Evolutionary conservation across 2,797 vertebrate genomes (phyloP).

Genomic region (Erithacus rubecula): DNA sequence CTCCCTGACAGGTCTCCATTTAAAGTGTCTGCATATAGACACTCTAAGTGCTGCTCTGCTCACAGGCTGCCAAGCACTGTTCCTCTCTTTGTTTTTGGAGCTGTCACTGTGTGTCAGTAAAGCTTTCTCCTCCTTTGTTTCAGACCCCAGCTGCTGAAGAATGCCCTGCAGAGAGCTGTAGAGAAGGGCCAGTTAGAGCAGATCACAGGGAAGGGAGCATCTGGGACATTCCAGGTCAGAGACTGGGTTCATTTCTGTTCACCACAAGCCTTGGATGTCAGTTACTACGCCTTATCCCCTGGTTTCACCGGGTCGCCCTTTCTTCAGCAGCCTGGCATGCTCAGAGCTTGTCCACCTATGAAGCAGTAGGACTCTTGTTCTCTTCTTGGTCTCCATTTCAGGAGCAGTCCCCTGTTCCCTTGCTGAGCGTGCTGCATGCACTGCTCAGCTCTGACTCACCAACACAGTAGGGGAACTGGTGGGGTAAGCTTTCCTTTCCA

Average conservation of each 20-base stretch:
- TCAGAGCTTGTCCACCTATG: background rate
- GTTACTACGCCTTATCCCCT: background rate
- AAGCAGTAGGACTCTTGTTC: background rate
- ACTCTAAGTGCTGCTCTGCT: background rate
- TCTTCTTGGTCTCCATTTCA: background rate
- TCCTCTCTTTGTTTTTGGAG: conserved; percentile 9
- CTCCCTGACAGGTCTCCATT: conserved; percentile 18
- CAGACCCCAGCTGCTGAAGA: conserved; percentile 93
- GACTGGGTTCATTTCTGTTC: background rate
- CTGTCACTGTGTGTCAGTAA: conserved; percentile 34
- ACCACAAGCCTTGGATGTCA: background rate
- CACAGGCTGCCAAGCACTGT: background rate
- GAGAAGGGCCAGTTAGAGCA: conserved; percentile 94
- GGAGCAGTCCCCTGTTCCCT: conserved; percentile 5
- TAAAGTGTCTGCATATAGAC: background rate
- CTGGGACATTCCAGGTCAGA: conserved; percentile 95
- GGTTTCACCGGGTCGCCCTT: background rate
- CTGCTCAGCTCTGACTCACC: conserved; percentile 54
- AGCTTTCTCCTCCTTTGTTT: conserved; percentile 40
- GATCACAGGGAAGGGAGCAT: conserved; percentile 96
- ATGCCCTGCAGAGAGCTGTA: conserved; percentile 90
- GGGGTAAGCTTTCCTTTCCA: conserved; percentile 13
- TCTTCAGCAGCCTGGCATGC: background rate
- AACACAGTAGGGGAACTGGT: conserved; percentile 44
- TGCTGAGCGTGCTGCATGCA: background rate